phyloP scores from a whole-genome alignment of 2,888 invertebrate genomes.

The Thecocarcelia acutangulata region DNA sequence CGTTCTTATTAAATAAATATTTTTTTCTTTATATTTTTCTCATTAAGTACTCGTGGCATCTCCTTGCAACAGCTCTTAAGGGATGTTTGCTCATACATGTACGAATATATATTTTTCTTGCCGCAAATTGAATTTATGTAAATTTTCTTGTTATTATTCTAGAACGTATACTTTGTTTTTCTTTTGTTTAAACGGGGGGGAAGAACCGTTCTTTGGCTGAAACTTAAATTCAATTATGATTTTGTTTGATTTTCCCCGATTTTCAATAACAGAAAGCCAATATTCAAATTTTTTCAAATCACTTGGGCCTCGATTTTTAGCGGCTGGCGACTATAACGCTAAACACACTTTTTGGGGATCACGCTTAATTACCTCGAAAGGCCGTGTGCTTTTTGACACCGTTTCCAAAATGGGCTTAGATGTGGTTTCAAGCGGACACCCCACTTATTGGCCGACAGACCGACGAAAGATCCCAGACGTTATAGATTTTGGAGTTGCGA shows the following conservation, averaged over 20 bases:
- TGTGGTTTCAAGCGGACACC: too few relatives aligned
- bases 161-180: not conserved
- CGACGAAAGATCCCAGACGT: too few relatives aligned
- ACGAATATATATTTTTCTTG: constrained; percentile 23
- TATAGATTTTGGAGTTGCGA: too few relatives aligned
- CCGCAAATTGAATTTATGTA: constrained; percentile 52
- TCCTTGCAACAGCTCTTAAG: constrained; percentile 39
- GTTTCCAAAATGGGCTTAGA: too few relatives aligned
- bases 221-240: constrained; percentile 31
- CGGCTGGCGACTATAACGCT: too few relatives aligned
- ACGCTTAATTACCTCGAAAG: too few relatives aligned
- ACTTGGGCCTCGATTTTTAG: too few relatives aligned
- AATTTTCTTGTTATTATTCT: constrained; percentile 36
- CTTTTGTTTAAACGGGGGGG: not conserved
- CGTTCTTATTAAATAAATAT: constrained; percentile 43
- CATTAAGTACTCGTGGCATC: constrained; percentile 57
- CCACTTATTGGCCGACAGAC: too few relatives aligned
- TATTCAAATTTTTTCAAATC: too few relatives aligned
- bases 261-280: too few relatives aligned
- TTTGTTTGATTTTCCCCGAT: constrained; percentile 33
- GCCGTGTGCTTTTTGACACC: too few relatives aligned
- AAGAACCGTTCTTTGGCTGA: not conserved
- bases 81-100: constrained; percentile 4
- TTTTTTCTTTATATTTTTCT: constrained; percentile 28
- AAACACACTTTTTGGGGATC: too few relatives aligned